phyloP scores from a whole-genome alignment of 2,888 invertebrate species.

The Trissoscelio sp. region DNA sequence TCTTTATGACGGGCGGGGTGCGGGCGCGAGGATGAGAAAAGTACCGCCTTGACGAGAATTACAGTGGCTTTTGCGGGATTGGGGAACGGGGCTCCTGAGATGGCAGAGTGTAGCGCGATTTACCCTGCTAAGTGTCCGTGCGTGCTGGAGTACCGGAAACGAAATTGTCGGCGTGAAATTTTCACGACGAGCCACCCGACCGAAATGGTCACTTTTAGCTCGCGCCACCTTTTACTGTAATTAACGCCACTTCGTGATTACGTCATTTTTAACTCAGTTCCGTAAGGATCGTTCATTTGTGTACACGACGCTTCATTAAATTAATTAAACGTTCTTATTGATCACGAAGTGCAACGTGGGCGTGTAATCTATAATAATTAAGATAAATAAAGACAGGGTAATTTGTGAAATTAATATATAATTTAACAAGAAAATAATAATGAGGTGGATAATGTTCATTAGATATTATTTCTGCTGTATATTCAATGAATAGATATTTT shows the following conservation, averaged over 20 bases:
- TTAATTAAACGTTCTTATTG: constrained; percentile 21
- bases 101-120: constrained; percentile 42
- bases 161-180: constrained; percentile 58
- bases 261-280: constrained; percentile 21
- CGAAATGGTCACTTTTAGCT: constrained; percentile 51
- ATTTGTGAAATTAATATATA: background rate
- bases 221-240: constrained; percentile 46
- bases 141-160: constrained; percentile 58
- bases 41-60: constrained; percentile 64
- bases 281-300: constrained; percentile 3
- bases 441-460: too few relatives aligned
- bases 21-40: constrained; percentile 48
- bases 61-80: constrained; percentile 64
- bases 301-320: constrained; percentile 12
- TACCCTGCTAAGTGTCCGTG: constrained; percentile 59
- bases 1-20: constrained; percentile 54
- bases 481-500: too few relatives aligned
- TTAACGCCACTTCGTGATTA: constrained; percentile 35
- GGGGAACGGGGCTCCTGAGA: constrained; percentile 47
- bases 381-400: background rate
- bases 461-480: too few relatives aligned
- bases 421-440: background rate
- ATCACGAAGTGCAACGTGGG: background rate
- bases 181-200: constrained; percentile 44
- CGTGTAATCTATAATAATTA: background rate